Evolutionary conservation across 2,888 invertebrate genomes (phyloP).

Genomic region (Azorinus chamasolen): DNA sequence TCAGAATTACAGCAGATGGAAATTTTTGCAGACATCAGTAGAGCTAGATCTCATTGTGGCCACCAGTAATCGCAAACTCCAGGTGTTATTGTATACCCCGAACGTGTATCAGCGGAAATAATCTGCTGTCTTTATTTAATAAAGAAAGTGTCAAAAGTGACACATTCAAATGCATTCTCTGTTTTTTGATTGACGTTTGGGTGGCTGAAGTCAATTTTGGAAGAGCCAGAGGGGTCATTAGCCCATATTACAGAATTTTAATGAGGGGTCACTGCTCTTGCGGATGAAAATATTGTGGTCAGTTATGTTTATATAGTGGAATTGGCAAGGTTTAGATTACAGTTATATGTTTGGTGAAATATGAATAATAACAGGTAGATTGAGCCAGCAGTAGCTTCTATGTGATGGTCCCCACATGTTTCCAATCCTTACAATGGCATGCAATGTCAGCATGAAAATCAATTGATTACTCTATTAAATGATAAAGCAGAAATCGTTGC

Average conservation of each 20-base stretch:
- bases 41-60: no score
- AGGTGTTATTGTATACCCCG: background rate
- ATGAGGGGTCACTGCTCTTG: slow-evolving; percentile 6
- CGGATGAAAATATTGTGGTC: background rate
- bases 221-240: no score
- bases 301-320: background rate
- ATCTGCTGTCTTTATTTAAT: background rate
- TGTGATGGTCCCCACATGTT: no score
- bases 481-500: no score
- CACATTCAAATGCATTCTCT: background rate
- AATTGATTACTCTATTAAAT: no score
- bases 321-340: background rate
- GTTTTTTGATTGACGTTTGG: background rate
- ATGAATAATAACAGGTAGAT: slow-evolving; percentile 1
- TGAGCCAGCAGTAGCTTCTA: no score
- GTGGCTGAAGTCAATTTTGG: background rate
- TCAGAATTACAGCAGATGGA: no score
- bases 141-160: slow-evolving; percentile 2
- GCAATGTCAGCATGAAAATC: no score
- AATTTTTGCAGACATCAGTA: no score
- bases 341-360: slow-evolving; percentile 8
- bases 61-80: background rate
- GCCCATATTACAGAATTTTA: slow-evolving; percentile 1
- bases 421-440: no score
- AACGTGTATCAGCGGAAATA: background rate